These are phyloP conservation scores for Melanotaenia nigrans DNA, from an alignment of 2,797 vertebrate species.

Conservation along the genomic window DNA sequence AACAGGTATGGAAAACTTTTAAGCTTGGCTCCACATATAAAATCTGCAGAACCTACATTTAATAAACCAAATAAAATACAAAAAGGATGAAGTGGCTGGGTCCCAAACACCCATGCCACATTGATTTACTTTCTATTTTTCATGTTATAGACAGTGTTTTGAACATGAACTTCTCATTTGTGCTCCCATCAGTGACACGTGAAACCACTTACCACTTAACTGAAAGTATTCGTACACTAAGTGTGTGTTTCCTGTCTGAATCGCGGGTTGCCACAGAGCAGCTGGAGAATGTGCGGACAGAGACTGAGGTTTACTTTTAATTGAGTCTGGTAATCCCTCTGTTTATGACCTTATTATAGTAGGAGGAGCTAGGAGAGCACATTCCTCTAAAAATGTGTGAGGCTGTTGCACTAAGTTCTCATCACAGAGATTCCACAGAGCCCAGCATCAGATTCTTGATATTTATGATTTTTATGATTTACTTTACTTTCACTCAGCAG, in stretches of 20 bases:
- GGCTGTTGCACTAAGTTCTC: constrained; percentile 18
- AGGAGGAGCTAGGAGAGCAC: constrained; percentile 56
- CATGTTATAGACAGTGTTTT: constrained; percentile 25
- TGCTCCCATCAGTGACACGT: constrained; percentile 26
- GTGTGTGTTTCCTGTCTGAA: constrained; percentile 73
- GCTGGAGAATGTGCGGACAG: constrained; percentile 70
- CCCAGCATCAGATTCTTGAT: constrained; percentile 24
- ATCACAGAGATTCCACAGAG: background rate
- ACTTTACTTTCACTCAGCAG: constrained; percentile 27
- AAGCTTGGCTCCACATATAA: background rate
- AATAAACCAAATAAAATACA: background rate
- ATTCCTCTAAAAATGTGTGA: constrained; percentile 60
- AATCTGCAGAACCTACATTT: background rate
- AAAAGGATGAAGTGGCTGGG: background rate
- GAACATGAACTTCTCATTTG: constrained; percentile 23
- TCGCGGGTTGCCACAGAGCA: constrained; percentile 56
- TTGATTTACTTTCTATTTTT: constrained; percentile 15
- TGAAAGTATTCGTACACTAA: constrained; percentile 45
- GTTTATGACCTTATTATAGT: constrained; percentile 70
- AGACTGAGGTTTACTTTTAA: constrained; percentile 74
- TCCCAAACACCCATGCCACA: background rate
- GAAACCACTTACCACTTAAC: constrained; percentile 43
- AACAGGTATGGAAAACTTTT: background rate
- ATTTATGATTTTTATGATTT: constrained; percentile 42
- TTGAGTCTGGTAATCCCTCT: constrained; percentile 71